These are phyloP conservation scores for Drosophila silvestris DNA, from an alignment of 2,888 invertebrate species.

Conservation along the genomic window DNA sequence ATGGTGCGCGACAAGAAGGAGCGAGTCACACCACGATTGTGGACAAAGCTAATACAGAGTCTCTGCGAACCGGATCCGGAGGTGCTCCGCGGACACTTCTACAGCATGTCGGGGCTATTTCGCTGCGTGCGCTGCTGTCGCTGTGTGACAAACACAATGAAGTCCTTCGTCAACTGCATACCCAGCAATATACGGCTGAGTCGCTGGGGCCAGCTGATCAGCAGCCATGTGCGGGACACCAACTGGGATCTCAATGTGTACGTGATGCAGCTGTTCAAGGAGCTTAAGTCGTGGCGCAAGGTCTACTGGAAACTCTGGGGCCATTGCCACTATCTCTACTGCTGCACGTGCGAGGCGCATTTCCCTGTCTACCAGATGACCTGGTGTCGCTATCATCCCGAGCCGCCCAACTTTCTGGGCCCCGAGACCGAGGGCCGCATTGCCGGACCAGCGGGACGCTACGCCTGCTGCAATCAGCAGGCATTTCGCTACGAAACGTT, in stretches of 20 bases:
- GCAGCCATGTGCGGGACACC: conserved; percentile 90
- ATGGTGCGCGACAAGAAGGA: conserved; percentile 94
- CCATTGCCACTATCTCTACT: conserved; percentile 94
- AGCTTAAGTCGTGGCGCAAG: conserved; percentile 94
- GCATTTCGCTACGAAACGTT: conserved; percentile 87
- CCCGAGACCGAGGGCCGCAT: conserved; percentile 87
- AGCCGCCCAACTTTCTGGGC: conserved; percentile 91
- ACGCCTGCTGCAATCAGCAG: conserved; percentile 95
- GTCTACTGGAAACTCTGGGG: conserved; percentile 98
- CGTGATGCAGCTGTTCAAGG: conserved; percentile 90
- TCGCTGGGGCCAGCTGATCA: conserved; percentile 90
- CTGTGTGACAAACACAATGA: conserved; percentile 89
- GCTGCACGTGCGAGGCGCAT: conserved; percentile 91
- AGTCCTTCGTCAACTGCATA: conserved; percentile 90
- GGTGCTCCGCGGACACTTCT: conserved; percentile 92
- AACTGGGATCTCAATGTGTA: conserved; percentile 93
- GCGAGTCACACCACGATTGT: conserved; percentile 93
- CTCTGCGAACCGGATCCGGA: conserved; percentile 92
- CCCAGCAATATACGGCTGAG: conserved; percentile 91
- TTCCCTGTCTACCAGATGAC: conserved; percentile 92
- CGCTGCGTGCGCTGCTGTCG: conserved; percentile 91
- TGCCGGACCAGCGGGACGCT: conserved; percentile 90
- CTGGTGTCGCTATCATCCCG: conserved; percentile 94
- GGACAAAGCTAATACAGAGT: conserved; percentile 92
- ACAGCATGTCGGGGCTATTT: conserved; percentile 91